Conservation (phyloP, 2,888 invertebrate genomes). For the Hypolimnas misippus region DNA sequence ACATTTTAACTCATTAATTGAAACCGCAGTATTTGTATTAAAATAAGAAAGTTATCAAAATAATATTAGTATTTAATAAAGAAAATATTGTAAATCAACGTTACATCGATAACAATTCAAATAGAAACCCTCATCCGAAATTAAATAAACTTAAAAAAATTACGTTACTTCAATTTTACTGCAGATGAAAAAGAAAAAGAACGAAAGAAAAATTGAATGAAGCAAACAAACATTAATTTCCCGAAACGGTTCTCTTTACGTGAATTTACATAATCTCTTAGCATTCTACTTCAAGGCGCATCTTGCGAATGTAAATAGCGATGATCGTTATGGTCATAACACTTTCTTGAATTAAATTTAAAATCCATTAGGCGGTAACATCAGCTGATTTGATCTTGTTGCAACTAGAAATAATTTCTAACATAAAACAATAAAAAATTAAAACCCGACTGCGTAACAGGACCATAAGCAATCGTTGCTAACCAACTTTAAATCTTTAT, state of each 20-base stretch:
- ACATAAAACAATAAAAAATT: too few species aligned
- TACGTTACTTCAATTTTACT: neutral
- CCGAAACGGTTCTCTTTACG: constrained; percentile 31
- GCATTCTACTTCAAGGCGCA: constrained; percentile 18
- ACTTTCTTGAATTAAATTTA: constrained; percentile 1
- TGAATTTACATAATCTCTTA: constrained; percentile 38
- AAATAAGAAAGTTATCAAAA: too few species aligned
- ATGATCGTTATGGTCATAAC: constrained; percentile 29
- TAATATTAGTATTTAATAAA: too few species aligned
- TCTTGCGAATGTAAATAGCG: constrained; percentile 25
- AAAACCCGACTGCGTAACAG: too few species aligned
- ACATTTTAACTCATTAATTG: too few species aligned
- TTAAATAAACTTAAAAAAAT: neutral
- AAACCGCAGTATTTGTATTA: too few species aligned
- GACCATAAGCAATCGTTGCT: too few species aligned
- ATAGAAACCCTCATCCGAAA: too few species aligned
- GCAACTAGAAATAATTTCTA: too few species aligned
- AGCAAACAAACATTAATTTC: constrained; percentile 18
- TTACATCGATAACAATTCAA: too few species aligned
- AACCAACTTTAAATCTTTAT: too few species aligned
- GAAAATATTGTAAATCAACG: too few species aligned
- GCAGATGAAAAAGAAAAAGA: neutral
- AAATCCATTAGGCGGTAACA: neutral
- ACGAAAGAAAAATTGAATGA: constrained; percentile 19
- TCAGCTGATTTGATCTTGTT: neutral